A percentile compares a stretch with the other conserved stretches of the same genome.
Conservation (phyloP, 2,888 invertebrate species). For the Serripes groenlandicus region DNA sequence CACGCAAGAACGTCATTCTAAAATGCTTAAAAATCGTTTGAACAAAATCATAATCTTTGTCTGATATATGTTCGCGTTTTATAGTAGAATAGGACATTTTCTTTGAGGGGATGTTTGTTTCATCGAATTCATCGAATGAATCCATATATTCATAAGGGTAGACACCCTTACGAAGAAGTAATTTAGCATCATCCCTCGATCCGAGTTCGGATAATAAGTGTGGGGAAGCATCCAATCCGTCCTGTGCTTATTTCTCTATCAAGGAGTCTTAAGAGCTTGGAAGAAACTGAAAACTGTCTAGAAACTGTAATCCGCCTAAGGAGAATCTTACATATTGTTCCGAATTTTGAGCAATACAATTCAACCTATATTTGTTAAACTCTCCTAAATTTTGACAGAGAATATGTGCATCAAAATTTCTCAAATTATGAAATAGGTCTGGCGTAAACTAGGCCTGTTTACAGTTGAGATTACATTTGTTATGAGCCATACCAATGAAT, state of each 20-base stretch:
- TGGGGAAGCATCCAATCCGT: background rate
- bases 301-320: slow-evolving; percentile 33
- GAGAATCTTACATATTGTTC: slow-evolving; percentile 49
- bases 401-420: slow-evolving; percentile 41
- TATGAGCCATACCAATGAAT: too few relatives aligned
- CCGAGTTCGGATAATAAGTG: slow-evolving; percentile 6
- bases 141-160: slow-evolving; percentile 42
- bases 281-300: slow-evolving; percentile 41
- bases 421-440: slow-evolving; percentile 30
- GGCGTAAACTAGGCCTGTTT: slow-evolving; percentile 12
- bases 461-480: slow-evolving; percentile 17
- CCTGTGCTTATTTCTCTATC: slow-evolving; percentile 21
- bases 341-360: slow-evolving; percentile 25
- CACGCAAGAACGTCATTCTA: too few relatives aligned
- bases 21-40: too few relatives aligned
- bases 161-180: slow-evolving; percentile 37
- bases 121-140: slow-evolving; percentile 20
- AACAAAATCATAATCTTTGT: too few relatives aligned
- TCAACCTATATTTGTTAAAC: background rate
- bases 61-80: too few relatives aligned
- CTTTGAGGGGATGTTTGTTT: slow-evolving; percentile 14
- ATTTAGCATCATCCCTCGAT: background rate
- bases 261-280: slow-evolving; percentile 29
- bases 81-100: slow-evolving; percentile 29
- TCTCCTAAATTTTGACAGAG: slow-evolving; percentile 26